Evolutionary conservation across 2,113 vertebrate genomes (phyloP).

Genomic region (Syngnathus scovelli): DNA sequence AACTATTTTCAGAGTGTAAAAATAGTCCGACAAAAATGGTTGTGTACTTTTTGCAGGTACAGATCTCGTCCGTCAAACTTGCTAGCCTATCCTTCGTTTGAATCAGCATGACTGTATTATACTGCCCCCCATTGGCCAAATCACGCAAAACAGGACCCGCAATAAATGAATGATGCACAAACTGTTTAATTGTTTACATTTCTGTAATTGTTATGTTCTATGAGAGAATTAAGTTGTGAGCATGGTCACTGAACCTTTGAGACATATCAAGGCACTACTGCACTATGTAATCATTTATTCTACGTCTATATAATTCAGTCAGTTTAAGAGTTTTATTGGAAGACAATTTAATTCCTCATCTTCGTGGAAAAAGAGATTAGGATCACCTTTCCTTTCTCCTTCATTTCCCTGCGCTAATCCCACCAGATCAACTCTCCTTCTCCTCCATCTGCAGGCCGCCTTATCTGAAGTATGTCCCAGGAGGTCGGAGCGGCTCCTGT

Average conservation of each 20-base stretch:
- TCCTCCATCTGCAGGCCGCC: constrained; percentile 31
- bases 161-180: too few species aligned
- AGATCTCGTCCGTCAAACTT: too few species aligned
- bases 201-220: background rate
- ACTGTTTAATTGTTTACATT: background rate
- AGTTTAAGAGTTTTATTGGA: background rate
- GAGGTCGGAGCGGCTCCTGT: constrained; percentile 52
- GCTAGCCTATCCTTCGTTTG: too few species aligned
- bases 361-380: background rate
- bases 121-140: too few species aligned
- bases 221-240: background rate
- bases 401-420: constrained; percentile 33
- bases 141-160: too few species aligned
- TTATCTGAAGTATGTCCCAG: constrained; percentile 57
- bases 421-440: constrained; percentile 35
- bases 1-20: too few species aligned
- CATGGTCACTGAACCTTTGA: background rate
- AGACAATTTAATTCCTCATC: background rate
- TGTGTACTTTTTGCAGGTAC: background rate
- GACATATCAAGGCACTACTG: background rate
- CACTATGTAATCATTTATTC: background rate
- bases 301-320: background rate
- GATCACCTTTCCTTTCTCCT: constrained; percentile 14
- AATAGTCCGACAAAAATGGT: background rate
- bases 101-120: too few species aligned